These are phyloP conservation scores for Orcinus orca DNA, from an alignment of 2,113 vertebrate genomes.

Conservation along the genomic window DNA sequence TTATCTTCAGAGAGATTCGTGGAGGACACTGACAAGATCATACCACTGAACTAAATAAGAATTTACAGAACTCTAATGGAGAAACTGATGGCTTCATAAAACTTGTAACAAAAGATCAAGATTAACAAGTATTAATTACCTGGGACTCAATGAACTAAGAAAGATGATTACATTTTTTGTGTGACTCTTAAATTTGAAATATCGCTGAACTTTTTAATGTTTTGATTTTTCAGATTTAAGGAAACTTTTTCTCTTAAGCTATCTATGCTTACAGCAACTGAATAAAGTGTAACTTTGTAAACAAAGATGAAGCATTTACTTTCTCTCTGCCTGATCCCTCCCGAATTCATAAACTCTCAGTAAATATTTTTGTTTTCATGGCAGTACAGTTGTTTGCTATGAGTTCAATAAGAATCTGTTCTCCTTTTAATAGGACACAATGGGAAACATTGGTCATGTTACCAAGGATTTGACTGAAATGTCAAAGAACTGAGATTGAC, in stretches of 20 bases:
- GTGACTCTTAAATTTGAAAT: not conserved
- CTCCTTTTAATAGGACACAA: not conserved
- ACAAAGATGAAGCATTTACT: not conserved
- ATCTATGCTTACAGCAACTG: not conserved
- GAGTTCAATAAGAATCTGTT: not conserved
- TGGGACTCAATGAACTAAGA: not conserved
- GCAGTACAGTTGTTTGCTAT: not conserved
- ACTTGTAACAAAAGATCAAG: not conserved
- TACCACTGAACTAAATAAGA: not conserved
- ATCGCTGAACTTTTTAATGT: not conserved
- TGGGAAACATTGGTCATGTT: not conserved
- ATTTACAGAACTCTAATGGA: not conserved
- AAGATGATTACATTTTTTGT: not conserved
- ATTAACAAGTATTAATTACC: not conserved
- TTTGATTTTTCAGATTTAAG: not conserved
- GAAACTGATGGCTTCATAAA: not conserved
- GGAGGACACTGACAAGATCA: not conserved
- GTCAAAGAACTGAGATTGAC: not conserved
- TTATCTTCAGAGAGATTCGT: not conserved
- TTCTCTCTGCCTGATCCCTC: not conserved
- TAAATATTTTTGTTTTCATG: not conserved
- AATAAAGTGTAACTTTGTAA: not conserved
- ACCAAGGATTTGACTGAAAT: not conserved
- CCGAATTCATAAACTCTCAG: not conserved
- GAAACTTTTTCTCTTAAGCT: not conserved